Evolutionary conservation across 2,888 invertebrate species (phyloP).

Genomic region (Taenaris catops): DNA sequence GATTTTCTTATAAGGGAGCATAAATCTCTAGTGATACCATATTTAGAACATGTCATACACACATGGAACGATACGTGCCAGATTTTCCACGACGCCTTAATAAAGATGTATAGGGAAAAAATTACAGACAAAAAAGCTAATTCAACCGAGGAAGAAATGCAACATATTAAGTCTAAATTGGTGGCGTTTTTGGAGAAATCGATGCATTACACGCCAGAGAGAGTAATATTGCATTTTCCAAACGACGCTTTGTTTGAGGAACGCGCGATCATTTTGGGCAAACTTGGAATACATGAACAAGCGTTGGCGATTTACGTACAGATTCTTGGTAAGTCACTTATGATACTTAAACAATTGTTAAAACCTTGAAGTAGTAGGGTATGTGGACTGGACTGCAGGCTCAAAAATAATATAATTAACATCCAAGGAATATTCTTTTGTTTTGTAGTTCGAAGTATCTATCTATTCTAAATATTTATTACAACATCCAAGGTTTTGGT

Average conservation of each 20-base stretch:
- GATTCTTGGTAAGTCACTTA: constrained; percentile 83
- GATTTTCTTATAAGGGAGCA: constrained; percentile 93
- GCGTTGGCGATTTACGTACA: constrained; percentile 95
- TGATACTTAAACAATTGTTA: too few species aligned
- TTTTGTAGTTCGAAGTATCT: too few species aligned
- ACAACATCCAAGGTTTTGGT: too few species aligned
- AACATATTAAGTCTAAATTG: constrained; percentile 78
- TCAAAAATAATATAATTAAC: too few species aligned
- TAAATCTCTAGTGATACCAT: constrained; percentile 91
- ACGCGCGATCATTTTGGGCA: constrained; percentile 95
- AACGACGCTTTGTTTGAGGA: constrained; percentile 93
- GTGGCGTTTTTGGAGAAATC: constrained; percentile 91
- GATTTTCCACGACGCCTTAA: constrained; percentile 93
- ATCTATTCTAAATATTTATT: too few species aligned
- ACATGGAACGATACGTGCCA: constrained; percentile 93
- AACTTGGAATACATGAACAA: constrained; percentile 94
- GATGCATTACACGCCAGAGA: constrained; percentile 90
- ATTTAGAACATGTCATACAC: constrained; percentile 95
- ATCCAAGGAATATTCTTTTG: too few species aligned
- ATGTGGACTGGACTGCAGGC: too few species aligned
- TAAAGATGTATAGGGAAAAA: constrained; percentile 93
- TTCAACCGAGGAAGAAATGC: constrained; percentile 52
- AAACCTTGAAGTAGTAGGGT: too few species aligned
- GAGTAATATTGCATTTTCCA: constrained; percentile 92
- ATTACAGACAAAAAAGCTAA: constrained; percentile 60